A percentile compares a stretch with the other conserved stretches of the same genome.
phyloP scores from a whole-genome alignment of 2,113 vertebrate genomes.

The Girardinichthys multiradiatus region DNA sequence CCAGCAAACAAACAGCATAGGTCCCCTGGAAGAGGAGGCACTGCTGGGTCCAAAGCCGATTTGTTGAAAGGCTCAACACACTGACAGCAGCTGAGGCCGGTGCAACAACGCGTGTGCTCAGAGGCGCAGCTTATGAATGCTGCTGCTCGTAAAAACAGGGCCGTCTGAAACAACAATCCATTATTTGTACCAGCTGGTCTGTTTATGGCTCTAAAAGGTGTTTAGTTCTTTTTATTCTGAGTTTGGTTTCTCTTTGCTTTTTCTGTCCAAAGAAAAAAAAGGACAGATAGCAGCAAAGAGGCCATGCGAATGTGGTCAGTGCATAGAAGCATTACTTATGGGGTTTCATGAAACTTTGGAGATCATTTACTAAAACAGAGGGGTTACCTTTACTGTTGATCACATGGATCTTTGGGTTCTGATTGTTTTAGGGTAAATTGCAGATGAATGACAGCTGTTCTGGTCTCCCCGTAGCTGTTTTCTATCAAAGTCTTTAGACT shows the following conservation, averaged over 20 bases:
- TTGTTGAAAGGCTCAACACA: not conserved
- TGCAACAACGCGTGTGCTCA: slow-evolving; percentile 1
- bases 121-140: not conserved
- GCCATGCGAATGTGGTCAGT: too few relatives aligned
- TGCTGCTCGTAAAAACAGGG: not conserved
- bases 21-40: not conserved
- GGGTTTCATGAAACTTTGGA: too few relatives aligned
- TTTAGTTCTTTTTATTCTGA: not conserved
- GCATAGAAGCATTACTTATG: too few relatives aligned
- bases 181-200: not conserved
- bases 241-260: not conserved
- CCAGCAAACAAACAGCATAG: not conserved
- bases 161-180: not conserved
- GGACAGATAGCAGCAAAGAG: too few relatives aligned
- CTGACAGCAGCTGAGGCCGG: not conserved
- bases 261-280: too few relatives aligned
- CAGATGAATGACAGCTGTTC: too few relatives aligned
- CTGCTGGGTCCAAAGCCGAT: not conserved
- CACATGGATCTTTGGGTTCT: too few relatives aligned
- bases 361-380: too few relatives aligned
- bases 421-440: too few relatives aligned
- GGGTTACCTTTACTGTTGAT: too few relatives aligned
- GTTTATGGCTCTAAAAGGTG: not conserved
- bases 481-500: too few relatives aligned
- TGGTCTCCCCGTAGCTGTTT: too few relatives aligned